These are phyloP conservation scores for Boloria euphrosyne DNA, from an alignment of 2,888 invertebrate species.

Conservation along the genomic window DNA sequence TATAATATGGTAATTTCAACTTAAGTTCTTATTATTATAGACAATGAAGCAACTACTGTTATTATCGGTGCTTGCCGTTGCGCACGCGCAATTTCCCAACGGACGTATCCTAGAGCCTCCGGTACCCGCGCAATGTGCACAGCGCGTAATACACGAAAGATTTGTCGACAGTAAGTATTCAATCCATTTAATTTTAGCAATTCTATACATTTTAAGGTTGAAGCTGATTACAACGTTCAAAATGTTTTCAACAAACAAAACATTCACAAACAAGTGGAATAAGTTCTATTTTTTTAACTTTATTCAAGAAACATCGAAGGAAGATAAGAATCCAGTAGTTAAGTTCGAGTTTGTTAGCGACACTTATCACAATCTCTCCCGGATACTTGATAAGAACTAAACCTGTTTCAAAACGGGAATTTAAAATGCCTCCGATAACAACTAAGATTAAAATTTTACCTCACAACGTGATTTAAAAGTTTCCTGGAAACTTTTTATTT, in stretches of 20 bases:
- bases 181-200: background rate
- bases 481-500: slow-evolving; percentile 7
- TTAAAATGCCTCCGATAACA: slow-evolving; percentile 21
- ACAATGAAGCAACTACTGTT: slow-evolving; percentile 65
- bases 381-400: slow-evolving; percentile 42
- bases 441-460: slow-evolving; percentile 14
- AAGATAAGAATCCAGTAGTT: background rate
- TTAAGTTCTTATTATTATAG: slow-evolving; percentile 50
- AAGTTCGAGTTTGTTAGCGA: slow-evolving; percentile 1
- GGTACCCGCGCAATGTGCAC: slow-evolving; percentile 87
- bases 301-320: background rate
- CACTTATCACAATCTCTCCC: slow-evolving; percentile 33
- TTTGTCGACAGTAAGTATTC: slow-evolving; percentile 86
- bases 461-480: slow-evolving; percentile 4
- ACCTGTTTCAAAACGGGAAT: slow-evolving; percentile 43
- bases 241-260: too few relatives aligned
- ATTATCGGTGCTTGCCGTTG: slow-evolving; percentile 54
- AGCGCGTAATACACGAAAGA: slow-evolving; percentile 87
- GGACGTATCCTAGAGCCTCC: slow-evolving; percentile 91
- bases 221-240: too few relatives aligned
- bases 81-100: slow-evolving; percentile 87
- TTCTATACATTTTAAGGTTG: background rate
- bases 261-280: too few relatives aligned
- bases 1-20: background rate
- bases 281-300: too few relatives aligned